Percentiles rank a stretch among this genome's conserved stretches.
Evolutionary conservation across 2,888 invertebrate genomes (phyloP).

Genomic region (Drosophila fulvimacula): DNA sequence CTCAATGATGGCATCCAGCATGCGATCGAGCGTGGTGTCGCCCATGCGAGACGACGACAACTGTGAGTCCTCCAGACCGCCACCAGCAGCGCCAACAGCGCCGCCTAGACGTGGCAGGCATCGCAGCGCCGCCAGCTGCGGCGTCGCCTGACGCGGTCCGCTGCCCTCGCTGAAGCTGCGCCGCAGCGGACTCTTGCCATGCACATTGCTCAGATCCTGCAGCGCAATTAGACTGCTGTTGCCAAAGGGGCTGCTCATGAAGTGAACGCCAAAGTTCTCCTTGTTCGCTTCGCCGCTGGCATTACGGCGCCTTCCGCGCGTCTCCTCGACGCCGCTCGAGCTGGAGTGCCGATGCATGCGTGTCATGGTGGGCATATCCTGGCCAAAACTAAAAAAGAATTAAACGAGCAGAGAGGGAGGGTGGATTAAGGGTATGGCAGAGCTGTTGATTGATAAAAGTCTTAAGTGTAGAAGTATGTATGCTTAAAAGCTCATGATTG

Average conservation of each 20-base stretch:
- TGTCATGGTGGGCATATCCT: slow-evolving; percentile 82
- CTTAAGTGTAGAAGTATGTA: not conserved
- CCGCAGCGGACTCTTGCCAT: slow-evolving; percentile 80
- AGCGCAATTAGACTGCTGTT: slow-evolving; percentile 80
- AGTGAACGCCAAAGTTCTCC: slow-evolving; percentile 83
- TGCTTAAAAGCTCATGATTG: not conserved
- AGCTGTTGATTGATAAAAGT: not conserved
- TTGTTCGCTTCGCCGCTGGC: slow-evolving; percentile 80
- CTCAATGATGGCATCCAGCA: slow-evolving; percentile 84
- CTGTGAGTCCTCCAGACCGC: slow-evolving; percentile 54
- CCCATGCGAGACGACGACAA: slow-evolving; percentile 84
- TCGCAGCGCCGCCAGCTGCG: slow-evolving; percentile 55
- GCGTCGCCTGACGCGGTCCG: slow-evolving; percentile 65
- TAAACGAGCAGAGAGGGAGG: not conserved
- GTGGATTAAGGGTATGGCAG: not conserved
- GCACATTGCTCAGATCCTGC: slow-evolving; percentile 83
- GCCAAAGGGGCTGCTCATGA: slow-evolving; percentile 80
- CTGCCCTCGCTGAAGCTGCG: slow-evolving; percentile 71
- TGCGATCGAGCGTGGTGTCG: slow-evolving; percentile 83
- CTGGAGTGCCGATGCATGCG: slow-evolving; percentile 82
- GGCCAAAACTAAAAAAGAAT: slow-evolving; percentile 6
- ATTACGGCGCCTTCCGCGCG: slow-evolving; percentile 60
- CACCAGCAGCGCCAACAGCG: not conserved
- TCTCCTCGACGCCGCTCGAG: slow-evolving; percentile 70
- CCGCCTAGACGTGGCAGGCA: slow-evolving; percentile 50